These are phyloP conservation scores for Caenorhabditis sinica DNA, from an alignment of 2,888 invertebrate species.

Conservation along the genomic window DNA sequence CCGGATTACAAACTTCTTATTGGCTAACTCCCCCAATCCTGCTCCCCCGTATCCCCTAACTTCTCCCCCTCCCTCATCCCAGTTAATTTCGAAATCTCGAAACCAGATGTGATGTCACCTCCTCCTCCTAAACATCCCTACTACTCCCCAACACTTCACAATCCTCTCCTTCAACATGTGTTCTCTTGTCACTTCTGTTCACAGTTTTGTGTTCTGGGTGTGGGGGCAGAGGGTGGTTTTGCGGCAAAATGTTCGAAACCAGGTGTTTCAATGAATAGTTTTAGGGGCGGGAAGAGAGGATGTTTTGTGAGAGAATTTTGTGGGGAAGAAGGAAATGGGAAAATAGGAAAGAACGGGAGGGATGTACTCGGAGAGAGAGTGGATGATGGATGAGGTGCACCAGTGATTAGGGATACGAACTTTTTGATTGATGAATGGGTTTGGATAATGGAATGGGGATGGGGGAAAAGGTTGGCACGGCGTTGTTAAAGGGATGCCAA, in stretches of 20 bases:
- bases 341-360: not conserved
- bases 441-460: not conserved
- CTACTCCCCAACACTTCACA: slow-evolving; percentile 16
- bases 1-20: not conserved
- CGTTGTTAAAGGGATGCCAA: not conserved
- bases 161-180: slow-evolving; percentile 29
- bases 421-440: slow-evolving; percentile 40
- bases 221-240: not conserved
- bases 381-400: slow-evolving; percentile 52
- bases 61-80: not conserved
- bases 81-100: slow-evolving; percentile 9
- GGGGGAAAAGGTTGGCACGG: not conserved
- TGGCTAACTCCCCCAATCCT: not conserved
- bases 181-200: slow-evolving; percentile 46
- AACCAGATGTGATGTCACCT: slow-evolving; percentile 45
- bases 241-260: slow-evolving; percentile 30
- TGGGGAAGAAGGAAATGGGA: not conserved
- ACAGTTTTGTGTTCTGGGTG: not conserved
- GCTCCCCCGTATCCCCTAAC: not conserved
- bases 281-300: not conserved
- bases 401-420: slow-evolving; percentile 31
- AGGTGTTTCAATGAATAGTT: slow-evolving; percentile 46
- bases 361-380: not conserved
- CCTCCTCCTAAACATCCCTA: slow-evolving; percentile 18
- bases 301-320: no score